Conservation (phyloP, 2,888 invertebrate species). For the Polyommatus icarus region DNA sequence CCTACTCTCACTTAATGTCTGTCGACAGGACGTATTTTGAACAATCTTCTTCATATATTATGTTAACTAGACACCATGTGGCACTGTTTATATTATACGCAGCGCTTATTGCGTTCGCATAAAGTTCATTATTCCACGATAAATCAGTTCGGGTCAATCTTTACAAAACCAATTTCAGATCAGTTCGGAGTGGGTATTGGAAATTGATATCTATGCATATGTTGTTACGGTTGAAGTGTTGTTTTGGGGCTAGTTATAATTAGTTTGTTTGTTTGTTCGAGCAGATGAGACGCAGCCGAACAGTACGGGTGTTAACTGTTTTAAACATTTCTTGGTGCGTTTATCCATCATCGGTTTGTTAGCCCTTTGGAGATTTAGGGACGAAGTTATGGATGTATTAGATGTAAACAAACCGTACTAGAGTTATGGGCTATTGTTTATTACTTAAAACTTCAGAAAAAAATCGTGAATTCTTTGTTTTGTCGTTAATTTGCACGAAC, state of each 20-base stretch:
- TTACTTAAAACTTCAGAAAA: background rate
- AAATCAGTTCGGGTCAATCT: slow-evolving; percentile 38
- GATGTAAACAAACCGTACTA: slow-evolving; percentile 22
- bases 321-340: slow-evolving; percentile 51
- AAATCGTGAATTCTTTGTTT: background rate
- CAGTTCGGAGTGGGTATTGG: slow-evolving; percentile 39
- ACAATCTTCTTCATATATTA: slow-evolving; percentile 69
- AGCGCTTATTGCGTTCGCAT: slow-evolving; percentile 42
- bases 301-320: slow-evolving; percentile 56
- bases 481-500: background rate
- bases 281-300: slow-evolving; percentile 68
- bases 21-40: slow-evolving; percentile 64
- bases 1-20: slow-evolving; percentile 57
- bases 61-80: slow-evolving; percentile 67
- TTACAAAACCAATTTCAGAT: slow-evolving; percentile 46
- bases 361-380: slow-evolving; percentile 42
- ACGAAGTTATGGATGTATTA: slow-evolving; percentile 35
- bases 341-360: slow-evolving; percentile 54
- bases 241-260: slow-evolving; percentile 37
- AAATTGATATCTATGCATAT: slow-evolving; percentile 45
- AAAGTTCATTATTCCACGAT: slow-evolving; percentile 47
- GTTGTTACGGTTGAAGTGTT: slow-evolving; percentile 42
- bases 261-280: slow-evolving; percentile 58
- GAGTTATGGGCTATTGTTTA: background rate
- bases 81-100: slow-evolving; percentile 47